Conservation (phyloP, 2,797 vertebrate species). For the Crax fasciolata region DNA sequence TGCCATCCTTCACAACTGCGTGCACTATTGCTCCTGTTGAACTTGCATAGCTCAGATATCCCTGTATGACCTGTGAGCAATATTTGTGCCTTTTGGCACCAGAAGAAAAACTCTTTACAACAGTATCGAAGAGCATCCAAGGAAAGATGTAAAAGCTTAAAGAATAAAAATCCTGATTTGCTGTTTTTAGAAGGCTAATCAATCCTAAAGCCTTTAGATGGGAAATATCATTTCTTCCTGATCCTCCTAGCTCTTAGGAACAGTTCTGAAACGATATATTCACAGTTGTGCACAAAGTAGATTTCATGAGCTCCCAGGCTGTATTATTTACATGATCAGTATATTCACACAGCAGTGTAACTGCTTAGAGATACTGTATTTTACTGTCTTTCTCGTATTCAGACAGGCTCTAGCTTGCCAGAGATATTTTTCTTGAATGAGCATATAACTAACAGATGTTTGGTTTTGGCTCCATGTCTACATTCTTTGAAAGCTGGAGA, state of each 20-base stretch:
- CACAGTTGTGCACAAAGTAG: not conserved
- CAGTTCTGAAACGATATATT: constrained; percentile 25
- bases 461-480: constrained; percentile 80
- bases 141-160: not conserved
- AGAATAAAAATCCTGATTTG: not conserved
- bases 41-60: not conserved
- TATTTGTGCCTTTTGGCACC: not conserved
- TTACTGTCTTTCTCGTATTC: constrained; percentile 54
- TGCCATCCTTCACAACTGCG: not conserved
- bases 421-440: constrained; percentile 62
- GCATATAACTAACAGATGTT: constrained; percentile 80
- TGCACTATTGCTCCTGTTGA: not conserved
- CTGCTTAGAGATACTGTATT: constrained; percentile 59
- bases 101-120: not conserved
- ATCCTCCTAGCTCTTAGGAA: constrained; percentile 16
- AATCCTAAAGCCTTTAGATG: not conserved
- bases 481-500: constrained; percentile 83
- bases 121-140: not conserved
- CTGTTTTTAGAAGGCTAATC: not conserved
- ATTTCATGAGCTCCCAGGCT: not conserved
- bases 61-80: not conserved
- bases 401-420: constrained; percentile 66
- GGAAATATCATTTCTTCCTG: not conserved
- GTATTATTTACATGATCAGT: not conserved
- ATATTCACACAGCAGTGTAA: not conserved